A percentile compares a stretch with the other conserved stretches of the same genome.
phyloP scores from a whole-genome alignment of 2,113 vertebrate genomes.

The Colistium nudipinnis region DNA sequence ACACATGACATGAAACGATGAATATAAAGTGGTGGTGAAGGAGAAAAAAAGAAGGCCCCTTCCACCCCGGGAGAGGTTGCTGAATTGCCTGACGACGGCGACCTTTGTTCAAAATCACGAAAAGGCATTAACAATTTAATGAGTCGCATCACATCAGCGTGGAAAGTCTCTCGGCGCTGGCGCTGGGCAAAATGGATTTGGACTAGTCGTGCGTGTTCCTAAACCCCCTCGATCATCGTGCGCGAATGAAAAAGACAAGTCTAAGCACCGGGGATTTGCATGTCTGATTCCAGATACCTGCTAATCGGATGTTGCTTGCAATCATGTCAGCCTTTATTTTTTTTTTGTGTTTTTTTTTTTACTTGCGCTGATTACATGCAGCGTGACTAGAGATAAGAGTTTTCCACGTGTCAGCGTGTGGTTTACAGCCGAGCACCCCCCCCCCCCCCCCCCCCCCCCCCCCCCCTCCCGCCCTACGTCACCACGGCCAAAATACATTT shows the following conservation, averaged over 20 bases:
- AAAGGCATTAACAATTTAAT: slow-evolving; percentile 60
- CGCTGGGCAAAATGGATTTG: slow-evolving; percentile 37
- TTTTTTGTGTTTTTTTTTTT: no score
- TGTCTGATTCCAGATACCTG: neutral
- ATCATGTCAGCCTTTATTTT: neutral
- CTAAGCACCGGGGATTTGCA: slow-evolving; percentile 14
- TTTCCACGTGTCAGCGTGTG: neutral
- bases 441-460: slow-evolving; percentile 49
- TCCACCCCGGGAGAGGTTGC: slow-evolving; percentile 26
- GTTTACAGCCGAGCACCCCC: slow-evolving; percentile 19
- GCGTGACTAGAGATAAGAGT: neutral
- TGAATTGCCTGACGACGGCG: slow-evolving; percentile 42
- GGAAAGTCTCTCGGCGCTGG: slow-evolving; percentile 22
- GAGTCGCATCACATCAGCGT: slow-evolving; percentile 52
- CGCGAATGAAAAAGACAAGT: slow-evolving; percentile 21
- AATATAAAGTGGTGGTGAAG: slow-evolving; percentile 31
- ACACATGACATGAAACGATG: slow-evolving; percentile 47
- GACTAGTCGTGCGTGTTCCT: slow-evolving; percentile 19
- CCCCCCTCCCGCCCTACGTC: slow-evolving; percentile 48
- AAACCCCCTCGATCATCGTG: slow-evolving; percentile 29
- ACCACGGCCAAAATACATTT: slow-evolving; percentile 54
- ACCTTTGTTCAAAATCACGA: slow-evolving; percentile 61
- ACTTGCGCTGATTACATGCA: neutral
- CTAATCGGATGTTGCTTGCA: neutral
- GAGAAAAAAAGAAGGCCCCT: neutral